Evolutionary conservation across 2,113 vertebrate species (phyloP).

Genomic region (Acanthochromis polyacanthus): DNA sequence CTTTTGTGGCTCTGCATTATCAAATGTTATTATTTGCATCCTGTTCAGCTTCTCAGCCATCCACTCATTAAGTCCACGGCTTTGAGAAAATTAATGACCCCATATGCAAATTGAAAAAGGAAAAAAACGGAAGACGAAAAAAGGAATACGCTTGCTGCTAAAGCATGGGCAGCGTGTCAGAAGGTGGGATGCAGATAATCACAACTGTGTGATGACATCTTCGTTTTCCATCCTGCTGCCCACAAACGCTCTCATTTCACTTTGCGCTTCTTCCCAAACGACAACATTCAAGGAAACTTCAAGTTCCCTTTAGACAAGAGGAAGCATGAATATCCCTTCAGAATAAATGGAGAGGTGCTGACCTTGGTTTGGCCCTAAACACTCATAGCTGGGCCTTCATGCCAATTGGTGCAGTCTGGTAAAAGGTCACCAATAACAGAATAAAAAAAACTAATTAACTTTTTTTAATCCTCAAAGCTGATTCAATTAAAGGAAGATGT

Average conservation of each 20-base stretch:
- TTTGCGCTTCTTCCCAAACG: constrained; percentile 6
- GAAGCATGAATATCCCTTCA: constrained; percentile 37
- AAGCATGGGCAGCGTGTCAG: constrained; percentile 40
- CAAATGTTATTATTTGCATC: constrained; percentile 83
- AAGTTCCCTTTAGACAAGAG: constrained; percentile 53
- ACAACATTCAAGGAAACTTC: constrained; percentile 62
- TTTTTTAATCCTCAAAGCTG: constrained; percentile 49
- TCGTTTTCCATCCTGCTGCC: constrained; percentile 4
- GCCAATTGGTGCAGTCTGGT: constrained; percentile 59
- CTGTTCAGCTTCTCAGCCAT: constrained; percentile 76
- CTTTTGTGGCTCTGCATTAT: constrained; percentile 77
- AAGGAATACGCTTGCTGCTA: constrained; percentile 4
- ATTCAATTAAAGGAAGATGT: constrained; percentile 67
- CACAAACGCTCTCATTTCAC: constrained; percentile 17
- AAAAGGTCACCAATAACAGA: constrained; percentile 61
- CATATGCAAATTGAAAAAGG: constrained; percentile 68
- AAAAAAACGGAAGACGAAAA: background rate
- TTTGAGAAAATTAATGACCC: constrained; percentile 77
- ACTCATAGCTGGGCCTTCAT: constrained; percentile 61
- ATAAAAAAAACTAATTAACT: constrained; percentile 67
- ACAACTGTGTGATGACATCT: constrained; percentile 38
- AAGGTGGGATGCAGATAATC: constrained; percentile 16
- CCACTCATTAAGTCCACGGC: constrained; percentile 76
- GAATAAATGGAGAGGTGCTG: constrained; percentile 59
- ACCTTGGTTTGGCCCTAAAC: constrained; percentile 74